Percentiles rank a stretch among this genome's conserved stretches.
These are phyloP conservation scores for Diabrotica balteata DNA, from an alignment of 2,888 invertebrate species.

Conservation along the genomic window DNA sequence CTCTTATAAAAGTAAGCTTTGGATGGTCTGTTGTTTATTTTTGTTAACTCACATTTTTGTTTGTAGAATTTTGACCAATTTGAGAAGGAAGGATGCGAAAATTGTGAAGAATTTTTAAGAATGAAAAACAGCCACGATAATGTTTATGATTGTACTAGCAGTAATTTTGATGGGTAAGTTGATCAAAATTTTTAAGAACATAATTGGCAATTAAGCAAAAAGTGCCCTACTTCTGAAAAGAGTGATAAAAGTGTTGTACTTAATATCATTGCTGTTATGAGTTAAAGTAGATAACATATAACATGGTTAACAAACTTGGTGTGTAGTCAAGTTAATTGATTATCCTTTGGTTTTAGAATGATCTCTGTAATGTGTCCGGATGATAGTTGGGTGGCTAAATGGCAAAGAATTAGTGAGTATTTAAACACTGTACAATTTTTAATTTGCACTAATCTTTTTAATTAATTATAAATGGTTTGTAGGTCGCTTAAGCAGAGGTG, in stretches of 20 bases:
- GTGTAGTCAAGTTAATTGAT: too few species aligned
- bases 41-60: conserved; percentile 4
- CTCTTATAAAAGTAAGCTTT: conserved; percentile 67
- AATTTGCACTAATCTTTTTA: neutral
- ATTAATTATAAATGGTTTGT: conserved; percentile 50
- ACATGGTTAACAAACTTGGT: too few species aligned
- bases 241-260: too few species aligned
- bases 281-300: too few species aligned
- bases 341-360: conserved; percentile 61
- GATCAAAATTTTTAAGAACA: too few species aligned
- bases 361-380: conserved; percentile 95
- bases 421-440: neutral
- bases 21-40: neutral
- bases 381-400: conserved; percentile 99
- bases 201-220: too few species aligned
- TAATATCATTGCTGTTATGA: too few species aligned
- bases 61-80: conserved; percentile 92
- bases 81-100: conserved; percentile 97
- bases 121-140: conserved; percentile 97
- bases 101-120: conserved; percentile 95
- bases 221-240: too few species aligned
- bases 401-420: conserved; percentile 90
- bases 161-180: conserved; percentile 90
- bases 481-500: conserved; percentile 91
- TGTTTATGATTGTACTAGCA: conserved; percentile 96